A percentile compares a stretch with the other conserved stretches of the same genome.
phyloP scores from a whole-genome alignment of 2,888 invertebrate species.

The Pemphredon lugubris region DNA sequence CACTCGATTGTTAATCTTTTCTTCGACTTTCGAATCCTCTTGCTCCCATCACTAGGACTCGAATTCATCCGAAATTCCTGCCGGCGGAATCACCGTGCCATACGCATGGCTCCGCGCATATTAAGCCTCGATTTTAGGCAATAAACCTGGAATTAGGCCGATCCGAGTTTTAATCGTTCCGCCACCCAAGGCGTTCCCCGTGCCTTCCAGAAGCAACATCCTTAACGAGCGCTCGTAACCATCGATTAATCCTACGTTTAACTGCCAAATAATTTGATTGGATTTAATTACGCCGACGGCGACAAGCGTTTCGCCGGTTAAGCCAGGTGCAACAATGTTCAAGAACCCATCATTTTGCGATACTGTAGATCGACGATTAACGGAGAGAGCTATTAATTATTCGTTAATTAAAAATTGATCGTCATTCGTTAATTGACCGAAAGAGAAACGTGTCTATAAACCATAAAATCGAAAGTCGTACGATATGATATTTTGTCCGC shows the following conservation, averaged over 20 bases:
- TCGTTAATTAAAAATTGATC: too few species aligned
- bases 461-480: too few species aligned
- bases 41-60: slow-evolving; percentile 15
- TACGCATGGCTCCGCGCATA: slow-evolving; percentile 47
- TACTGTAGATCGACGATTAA: too few species aligned
- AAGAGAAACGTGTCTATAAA: too few species aligned
- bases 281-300: neutral
- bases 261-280: slow-evolving; percentile 36
- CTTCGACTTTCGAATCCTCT: too few species aligned
- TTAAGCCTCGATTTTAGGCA: slow-evolving; percentile 51
- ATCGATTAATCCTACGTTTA: slow-evolving; percentile 44
- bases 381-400: too few species aligned
- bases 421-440: too few species aligned
- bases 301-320: slow-evolving; percentile 2
- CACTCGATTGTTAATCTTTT: too few species aligned
- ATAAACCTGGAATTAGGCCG: slow-evolving; percentile 60
- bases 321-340: slow-evolving; percentile 3
- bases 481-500: too few species aligned
- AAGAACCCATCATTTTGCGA: too few species aligned
- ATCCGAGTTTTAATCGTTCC: slow-evolving; percentile 58
- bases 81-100: slow-evolving; percentile 41
- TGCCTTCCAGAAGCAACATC: slow-evolving; percentile 22
- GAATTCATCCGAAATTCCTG: slow-evolving; percentile 37
- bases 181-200: slow-evolving; percentile 55
- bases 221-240: slow-evolving; percentile 24